Base-by-base conservation (phyloP, 2,797 vertebrate species). In the Poeciliopsis presidionis region DNA sequence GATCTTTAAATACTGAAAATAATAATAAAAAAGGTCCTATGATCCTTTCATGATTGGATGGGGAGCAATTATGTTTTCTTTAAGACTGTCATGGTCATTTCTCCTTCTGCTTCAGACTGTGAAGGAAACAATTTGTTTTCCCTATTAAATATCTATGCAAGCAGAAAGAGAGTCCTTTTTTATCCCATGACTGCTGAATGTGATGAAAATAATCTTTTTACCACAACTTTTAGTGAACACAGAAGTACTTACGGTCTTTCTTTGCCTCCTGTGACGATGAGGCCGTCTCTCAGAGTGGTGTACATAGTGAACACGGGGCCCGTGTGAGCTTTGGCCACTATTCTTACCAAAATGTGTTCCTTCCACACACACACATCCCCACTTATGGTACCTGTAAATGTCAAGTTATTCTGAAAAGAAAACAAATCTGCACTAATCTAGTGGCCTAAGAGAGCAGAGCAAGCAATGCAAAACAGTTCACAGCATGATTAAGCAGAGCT, bases 331-430 rank as follows among this genome's bases (percentile, higher is more conserved):
- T 98, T 97, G 92, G 98, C 98, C 94, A 99, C 98, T 91, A 99
- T 96, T 93, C 98, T 96, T 85, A 98, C 95, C 95, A 99, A 91
- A 90, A 99, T 88, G 88, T 99, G 97, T 73, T 98, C 98, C 93
- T 97, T 99, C 98, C 98, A 99, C 87, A 99, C 98, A 96, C 97
- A 99, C 88, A 99, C 97, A 95, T 99, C 98, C 91, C 98, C 98
- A 96, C 98, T 99, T 95, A 99, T 97, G 91, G 98, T 97, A 96
- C 98, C 98, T 96, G 98, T 99, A 97, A 99, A 99, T 88, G 98
- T 99, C 97, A 99, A 97, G 96, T 98, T 99, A 97, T 97, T 99
- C 98, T 99, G 97, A 96, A 98, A 97, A 96, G 95, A 95, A 95
- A 96, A 96, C 94, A 96, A 94, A 96, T 91, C 94, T 95, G 95